These are phyloP conservation scores for Gadopsis marmoratus DNA, from an alignment of 2,797 vertebrate species.

Conservation along the genomic window DNA sequence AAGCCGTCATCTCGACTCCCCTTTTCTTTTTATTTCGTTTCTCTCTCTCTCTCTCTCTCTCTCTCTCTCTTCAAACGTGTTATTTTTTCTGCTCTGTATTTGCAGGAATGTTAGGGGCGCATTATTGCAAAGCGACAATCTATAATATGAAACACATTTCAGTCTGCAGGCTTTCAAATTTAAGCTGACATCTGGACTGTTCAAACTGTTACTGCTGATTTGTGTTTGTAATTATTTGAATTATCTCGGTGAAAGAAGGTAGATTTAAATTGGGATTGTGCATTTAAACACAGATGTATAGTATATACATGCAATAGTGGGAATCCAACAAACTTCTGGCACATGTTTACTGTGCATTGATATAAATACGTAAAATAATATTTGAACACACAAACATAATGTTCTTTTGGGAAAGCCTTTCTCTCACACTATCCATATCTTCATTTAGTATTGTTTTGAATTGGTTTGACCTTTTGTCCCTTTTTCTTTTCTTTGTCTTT, in stretches of 20 bases:
- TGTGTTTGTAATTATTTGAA: background rate
- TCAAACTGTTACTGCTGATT: background rate
- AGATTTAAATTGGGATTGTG: background rate
- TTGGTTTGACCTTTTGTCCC: too few relatives aligned
- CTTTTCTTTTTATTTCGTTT: background rate
- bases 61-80: background rate
- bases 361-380: too few relatives aligned
- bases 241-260: background rate
- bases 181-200: background rate
- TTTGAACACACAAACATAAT: too few relatives aligned
- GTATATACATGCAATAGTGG: too few relatives aligned
- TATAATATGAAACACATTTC: background rate
- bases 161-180: background rate
- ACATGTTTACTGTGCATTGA: too few relatives aligned
- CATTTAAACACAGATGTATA: background rate
- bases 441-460: too few relatives aligned
- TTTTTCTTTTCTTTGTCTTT: too few relatives aligned
- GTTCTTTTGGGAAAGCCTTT: too few relatives aligned
- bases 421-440: too few relatives aligned
- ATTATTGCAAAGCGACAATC: background rate
- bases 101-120: background rate
- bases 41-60: background rate
- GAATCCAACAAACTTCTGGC: too few relatives aligned
- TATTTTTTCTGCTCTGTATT: background rate
- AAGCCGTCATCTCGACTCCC: background rate